These are phyloP conservation scores for Copidosoma floridanum DNA, from an alignment of 1,140 invertebrate species.

Conservation along the genomic window DNA sequence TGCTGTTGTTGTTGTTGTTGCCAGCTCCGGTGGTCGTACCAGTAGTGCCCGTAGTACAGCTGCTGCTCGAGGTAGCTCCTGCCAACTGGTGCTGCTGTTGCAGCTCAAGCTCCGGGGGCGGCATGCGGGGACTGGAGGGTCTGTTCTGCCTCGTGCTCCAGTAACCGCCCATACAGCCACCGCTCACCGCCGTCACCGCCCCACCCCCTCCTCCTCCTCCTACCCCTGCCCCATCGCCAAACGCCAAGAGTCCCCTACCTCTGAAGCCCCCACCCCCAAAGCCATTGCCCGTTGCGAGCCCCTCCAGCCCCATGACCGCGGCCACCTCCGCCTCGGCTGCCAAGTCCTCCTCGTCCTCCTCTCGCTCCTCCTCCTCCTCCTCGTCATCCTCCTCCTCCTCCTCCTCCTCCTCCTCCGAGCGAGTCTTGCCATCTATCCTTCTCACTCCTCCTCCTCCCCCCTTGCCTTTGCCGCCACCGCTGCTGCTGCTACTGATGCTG, in stretches of 20 bases:
- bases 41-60: slow-evolving; percentile 43
- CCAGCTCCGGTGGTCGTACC: slow-evolving; percentile 21
- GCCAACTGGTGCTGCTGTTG: slow-evolving; percentile 45
- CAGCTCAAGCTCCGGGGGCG: slow-evolving; percentile 58
- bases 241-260: slow-evolving; percentile 31
- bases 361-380: slow-evolving; percentile 37
- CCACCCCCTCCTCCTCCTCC: slow-evolving; percentile 33
- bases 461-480: slow-evolving; percentile 29
- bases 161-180: slow-evolving; percentile 57
- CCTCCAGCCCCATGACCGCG: slow-evolving; percentile 36
- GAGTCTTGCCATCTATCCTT: no score
- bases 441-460: slow-evolving; percentile 36
- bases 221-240: slow-evolving; percentile 33
- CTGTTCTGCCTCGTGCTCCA: slow-evolving; percentile 57
- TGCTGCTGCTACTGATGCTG: slow-evolving; percentile 32
- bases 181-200: slow-evolving; percentile 33
- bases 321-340: slow-evolving; percentile 34
- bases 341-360: slow-evolving; percentile 38
- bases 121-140: slow-evolving; percentile 59
- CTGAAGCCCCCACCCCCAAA: no score
- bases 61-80: slow-evolving; percentile 50
- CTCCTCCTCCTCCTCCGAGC: slow-evolving; percentile 30
- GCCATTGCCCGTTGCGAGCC: slow-evolving; percentile 18
- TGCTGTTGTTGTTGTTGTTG: slow-evolving; percentile 51
- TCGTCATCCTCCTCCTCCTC: slow-evolving; percentile 33